A percentile compares a stretch with the other conserved stretches of the same genome.
phyloP scores from a whole-genome alignment of 2,888 invertebrate species.

The Spodoptera exigua region DNA sequence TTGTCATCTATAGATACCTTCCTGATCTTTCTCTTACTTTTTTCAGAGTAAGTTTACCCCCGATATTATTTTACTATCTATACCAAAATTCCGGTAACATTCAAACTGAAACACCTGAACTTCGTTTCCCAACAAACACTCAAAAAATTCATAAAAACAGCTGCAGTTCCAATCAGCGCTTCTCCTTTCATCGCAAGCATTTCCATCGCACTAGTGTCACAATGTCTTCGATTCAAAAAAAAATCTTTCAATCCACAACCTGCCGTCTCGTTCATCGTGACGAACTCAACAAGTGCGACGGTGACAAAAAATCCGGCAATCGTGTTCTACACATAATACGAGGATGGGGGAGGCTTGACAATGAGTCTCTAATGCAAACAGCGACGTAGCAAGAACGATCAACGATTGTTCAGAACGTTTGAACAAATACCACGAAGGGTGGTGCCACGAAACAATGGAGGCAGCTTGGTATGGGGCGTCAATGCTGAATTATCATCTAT shows the following conservation, averaged over 20 bases:
- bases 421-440: conserved; percentile 66
- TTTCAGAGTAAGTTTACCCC: background rate
- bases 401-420: conserved; percentile 71
- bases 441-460: conserved; percentile 57
- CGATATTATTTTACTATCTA: background rate
- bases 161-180: conserved; percentile 52
- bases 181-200: conserved; percentile 45
- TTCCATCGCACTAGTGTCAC: conserved; percentile 46
- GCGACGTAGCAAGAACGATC: conserved; percentile 71
- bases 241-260: conserved; percentile 51
- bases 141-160: conserved; percentile 30
- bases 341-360: conserved; percentile 57
- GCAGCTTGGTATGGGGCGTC: conserved; percentile 34
- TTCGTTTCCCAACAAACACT: conserved; percentile 30
- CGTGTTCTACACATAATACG: conserved; percentile 62
- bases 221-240: conserved; percentile 57
- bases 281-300: conserved; percentile 66
- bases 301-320: conserved; percentile 62
- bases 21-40: too few species aligned
- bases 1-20: too few species aligned
- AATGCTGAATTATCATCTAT: conserved; percentile 57
- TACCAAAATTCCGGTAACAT: background rate
- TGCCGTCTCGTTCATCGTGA: conserved; percentile 33
- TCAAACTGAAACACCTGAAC: conserved; percentile 8
- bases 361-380: conserved; percentile 73